Percentiles rank a stretch among this genome's conserved stretches.
phyloP scores from a whole-genome alignment of 1,140 invertebrate genomes.

The Hydropsyche tenuis region DNA sequence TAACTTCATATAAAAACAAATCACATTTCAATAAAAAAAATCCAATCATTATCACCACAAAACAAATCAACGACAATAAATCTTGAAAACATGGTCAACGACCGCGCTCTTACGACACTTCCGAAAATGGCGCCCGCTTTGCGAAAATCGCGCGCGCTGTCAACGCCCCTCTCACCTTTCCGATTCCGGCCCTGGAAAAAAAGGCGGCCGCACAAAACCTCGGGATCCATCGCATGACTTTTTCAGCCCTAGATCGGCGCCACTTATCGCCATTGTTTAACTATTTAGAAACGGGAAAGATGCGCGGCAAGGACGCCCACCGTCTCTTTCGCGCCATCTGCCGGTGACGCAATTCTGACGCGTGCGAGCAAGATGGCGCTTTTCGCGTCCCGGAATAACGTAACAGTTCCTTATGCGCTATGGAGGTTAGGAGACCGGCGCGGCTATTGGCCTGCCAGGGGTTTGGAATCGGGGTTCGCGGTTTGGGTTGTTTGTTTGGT shows the following conservation, averaged over 20 bases:
- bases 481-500: too few species aligned
- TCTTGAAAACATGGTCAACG: too few species aligned
- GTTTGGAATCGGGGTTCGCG: background rate
- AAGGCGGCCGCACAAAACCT: background rate
- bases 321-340: background rate
- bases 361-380: background rate
- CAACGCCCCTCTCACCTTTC: too few species aligned
- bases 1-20: too few species aligned
- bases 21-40: too few species aligned
- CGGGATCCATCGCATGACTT: background rate
- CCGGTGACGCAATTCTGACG: background rate
- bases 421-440: conserved; percentile 48
- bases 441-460: conserved; percentile 47
- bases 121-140: background rate
- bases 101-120: background rate
- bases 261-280: background rate
- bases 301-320: background rate
- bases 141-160: conserved; percentile 13
- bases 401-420: conserved; percentile 41
- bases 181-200: too few species aligned
- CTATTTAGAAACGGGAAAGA: background rate
- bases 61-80: too few species aligned
- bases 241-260: background rate
- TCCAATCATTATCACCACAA: too few species aligned
- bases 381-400: conserved; percentile 18